phyloP scores from a whole-genome alignment of 2,113 vertebrate species.

The human region DNA sequence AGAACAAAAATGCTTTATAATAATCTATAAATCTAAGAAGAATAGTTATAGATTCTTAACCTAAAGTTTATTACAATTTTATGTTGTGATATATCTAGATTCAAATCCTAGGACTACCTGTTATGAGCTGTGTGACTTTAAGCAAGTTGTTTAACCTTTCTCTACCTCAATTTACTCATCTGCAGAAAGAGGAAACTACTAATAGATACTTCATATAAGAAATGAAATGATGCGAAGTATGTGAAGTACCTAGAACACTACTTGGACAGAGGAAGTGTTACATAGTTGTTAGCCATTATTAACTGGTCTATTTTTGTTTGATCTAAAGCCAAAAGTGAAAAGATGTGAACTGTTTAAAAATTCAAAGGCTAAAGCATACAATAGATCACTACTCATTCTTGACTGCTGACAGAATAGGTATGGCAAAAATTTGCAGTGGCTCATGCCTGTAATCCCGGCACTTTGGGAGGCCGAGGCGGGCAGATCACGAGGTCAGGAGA shows the following conservation, averaged over 20 bases:
- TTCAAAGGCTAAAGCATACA: background rate
- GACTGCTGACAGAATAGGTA: background rate
- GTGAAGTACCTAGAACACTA: background rate
- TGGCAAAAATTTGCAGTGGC: background rate
- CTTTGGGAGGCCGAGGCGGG: no score
- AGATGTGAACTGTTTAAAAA: background rate
- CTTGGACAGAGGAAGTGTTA: background rate
- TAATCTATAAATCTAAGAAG: conserved; percentile 67
- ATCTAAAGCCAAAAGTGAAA: background rate
- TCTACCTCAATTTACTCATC: background rate
- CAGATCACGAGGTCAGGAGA: no score
- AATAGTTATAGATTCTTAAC: conserved; percentile 4
- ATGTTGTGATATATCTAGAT: background rate
- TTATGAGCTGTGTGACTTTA: background rate
- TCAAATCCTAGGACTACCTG: background rate
- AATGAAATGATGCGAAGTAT: background rate
- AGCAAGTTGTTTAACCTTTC: background rate
- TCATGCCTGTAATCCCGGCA: no score
- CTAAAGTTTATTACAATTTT: background rate
- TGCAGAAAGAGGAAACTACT: background rate
- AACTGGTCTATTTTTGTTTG: background rate
- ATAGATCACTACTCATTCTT: background rate
- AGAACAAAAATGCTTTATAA: conserved; percentile 74
- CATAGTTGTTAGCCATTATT: background rate
- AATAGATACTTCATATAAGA: background rate